Evolutionary conservation across 1,140 invertebrate genomes (phyloP).

Genomic region (Aphaenogaster rudis): DNA sequence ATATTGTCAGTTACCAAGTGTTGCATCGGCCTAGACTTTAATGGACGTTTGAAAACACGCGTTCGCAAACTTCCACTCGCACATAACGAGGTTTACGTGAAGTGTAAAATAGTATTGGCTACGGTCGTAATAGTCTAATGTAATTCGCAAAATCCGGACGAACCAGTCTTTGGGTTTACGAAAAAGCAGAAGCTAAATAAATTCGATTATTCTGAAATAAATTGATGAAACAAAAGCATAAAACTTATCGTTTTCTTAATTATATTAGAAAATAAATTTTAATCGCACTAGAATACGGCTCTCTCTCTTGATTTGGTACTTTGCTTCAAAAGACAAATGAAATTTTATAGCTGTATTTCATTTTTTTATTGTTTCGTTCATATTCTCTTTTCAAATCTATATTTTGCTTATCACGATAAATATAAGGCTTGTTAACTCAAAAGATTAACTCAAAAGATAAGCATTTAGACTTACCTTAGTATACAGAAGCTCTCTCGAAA

Average conservation of each 20-base stretch:
- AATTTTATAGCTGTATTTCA: background rate
- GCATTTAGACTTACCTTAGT: constrained; percentile 89
- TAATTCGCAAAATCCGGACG: constrained; percentile 3
- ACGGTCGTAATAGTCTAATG: background rate
- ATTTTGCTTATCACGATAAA: constrained; percentile 9
- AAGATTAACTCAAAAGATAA: background rate
- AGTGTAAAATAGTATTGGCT: constrained; percentile 32
- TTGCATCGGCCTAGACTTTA: background rate
- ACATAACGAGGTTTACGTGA: constrained; percentile 43
- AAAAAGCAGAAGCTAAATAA: background rate
- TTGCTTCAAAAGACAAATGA: background rate
- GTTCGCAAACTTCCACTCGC: background rate
- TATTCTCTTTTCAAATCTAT: background rate
- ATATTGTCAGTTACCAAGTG: background rate
- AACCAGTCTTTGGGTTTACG: background rate
- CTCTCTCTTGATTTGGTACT: background rate
- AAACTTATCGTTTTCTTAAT: background rate
- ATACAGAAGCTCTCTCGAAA: constrained; percentile 91
- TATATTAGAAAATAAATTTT: constrained; percentile 10
- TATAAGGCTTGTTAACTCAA: background rate
- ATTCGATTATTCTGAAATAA: background rate
- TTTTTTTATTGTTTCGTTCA: background rate
- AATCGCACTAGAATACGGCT: background rate
- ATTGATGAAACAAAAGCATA: background rate
- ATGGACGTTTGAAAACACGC: constrained; percentile 27